These are phyloP conservation scores for Rhinolophus ferrumequinum DNA, from an alignment of 2,113 vertebrate species.

Conservation along the genomic window DNA sequence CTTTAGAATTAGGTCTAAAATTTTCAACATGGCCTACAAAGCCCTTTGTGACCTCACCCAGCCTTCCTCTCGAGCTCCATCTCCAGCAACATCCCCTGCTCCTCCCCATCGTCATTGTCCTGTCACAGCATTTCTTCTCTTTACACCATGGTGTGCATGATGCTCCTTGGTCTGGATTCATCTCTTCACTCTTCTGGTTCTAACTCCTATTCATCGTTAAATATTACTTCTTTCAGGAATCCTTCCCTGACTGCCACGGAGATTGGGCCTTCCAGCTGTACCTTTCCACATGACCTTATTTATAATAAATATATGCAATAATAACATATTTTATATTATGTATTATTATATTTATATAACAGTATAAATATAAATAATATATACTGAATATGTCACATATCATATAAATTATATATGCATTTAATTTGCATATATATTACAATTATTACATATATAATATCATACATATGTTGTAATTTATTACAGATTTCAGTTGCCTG, in stretches of 20 bases:
- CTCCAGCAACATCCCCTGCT: neutral
- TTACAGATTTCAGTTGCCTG: neutral
- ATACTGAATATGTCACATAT: neutral
- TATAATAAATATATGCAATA: neutral
- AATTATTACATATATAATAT: neutral
- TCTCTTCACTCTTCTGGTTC: neutral
- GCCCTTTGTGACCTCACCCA: neutral
- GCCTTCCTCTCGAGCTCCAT: neutral
- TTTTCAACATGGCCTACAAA: neutral
- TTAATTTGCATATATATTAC: neutral
- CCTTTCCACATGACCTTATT: neutral
- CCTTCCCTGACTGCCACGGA: neutral
- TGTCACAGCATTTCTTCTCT: conserved; percentile 15
- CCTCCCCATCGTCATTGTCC: neutral
- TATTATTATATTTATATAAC: neutral
- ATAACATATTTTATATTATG: neutral
- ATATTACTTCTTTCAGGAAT: neutral
- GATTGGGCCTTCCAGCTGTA: neutral
- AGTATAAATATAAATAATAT: neutral
- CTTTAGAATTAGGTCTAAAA: neutral
- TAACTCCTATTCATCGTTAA: neutral
- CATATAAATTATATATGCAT: neutral
- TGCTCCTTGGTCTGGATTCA: neutral
- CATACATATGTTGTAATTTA: neutral
- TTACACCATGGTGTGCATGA: neutral